Base-by-base conservation (phyloP, 2,888 invertebrate species). In the Allophyes oxyacanthae region DNA sequence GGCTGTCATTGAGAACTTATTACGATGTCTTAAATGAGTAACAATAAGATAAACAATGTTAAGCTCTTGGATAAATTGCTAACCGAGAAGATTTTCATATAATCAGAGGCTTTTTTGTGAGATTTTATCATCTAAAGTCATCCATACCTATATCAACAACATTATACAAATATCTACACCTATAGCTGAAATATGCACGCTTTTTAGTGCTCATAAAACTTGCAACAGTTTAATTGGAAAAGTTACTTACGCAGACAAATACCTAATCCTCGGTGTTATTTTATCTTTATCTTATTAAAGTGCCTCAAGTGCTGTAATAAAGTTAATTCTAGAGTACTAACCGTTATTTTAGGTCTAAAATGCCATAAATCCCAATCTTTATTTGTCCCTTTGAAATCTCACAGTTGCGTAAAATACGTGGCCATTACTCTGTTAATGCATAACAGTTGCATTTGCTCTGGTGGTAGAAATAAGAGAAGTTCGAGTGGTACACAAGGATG, bases 341-440 rank as follows among this genome's bases (percentile, higher is more conserved):
- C 15, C 14, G 32, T 54, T 32, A 30, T 41, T 65, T 65, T 30
- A 15, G 33, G 38, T 28, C 11, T 6, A 32, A 38, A 51, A 26
- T 6, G 44, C 37, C 48, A 55, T 61, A 49, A 56, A 65, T 33
- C 43, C 41, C 32, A 11, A 36, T 44, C 25, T 62, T 62, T 45
- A 52, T 61, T 41, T 37, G 15, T 58, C 32, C 15, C 43, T 44
- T 54, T 45, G 34, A 45, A 26, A 45, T 45, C 28, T 20, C 11
- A 28, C 34, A 6, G 45, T 64, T 49, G 44, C 10, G 14, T 52
- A 42, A 59, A 52, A 44, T 55, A 60, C 6, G 28, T 20, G 20
- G 48, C 28, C 28, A 28, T 28, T 28, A 28, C 14, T 45, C 20
- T 43, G 49, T 28, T 28, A 28, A 28, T 28, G 28, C 7, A 6